Evolutionary conservation across 2,797 vertebrate species (phyloP).

Genomic region (Gobionotothen gibberifrons): DNA sequence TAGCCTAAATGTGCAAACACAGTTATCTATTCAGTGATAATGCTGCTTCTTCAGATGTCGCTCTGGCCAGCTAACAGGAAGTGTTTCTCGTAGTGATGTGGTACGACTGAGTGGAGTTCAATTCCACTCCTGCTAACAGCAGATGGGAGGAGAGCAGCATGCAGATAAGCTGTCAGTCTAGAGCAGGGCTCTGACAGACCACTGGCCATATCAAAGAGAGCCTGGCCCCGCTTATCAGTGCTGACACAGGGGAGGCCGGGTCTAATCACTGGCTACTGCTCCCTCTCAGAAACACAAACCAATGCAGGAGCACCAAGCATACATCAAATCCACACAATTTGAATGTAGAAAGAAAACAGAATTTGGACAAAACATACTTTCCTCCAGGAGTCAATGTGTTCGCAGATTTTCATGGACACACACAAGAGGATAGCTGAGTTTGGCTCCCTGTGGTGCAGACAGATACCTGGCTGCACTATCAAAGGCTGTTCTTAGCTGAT

Average conservation of each 20-base stretch:
- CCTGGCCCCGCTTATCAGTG: slow-evolving; percentile 83
- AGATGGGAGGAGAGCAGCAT: slow-evolving; percentile 70
- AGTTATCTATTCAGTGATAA: slow-evolving; percentile 36
- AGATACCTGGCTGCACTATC: slow-evolving; percentile 72
- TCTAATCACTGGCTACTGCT: slow-evolving; percentile 79
- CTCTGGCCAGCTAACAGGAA: slow-evolving; percentile 46
- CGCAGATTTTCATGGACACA: slow-evolving; percentile 13
- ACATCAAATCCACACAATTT: slow-evolving; percentile 38
- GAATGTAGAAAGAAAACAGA: slow-evolving; percentile 19
- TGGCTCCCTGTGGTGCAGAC: slow-evolving; percentile 58
- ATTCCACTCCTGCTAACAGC: slow-evolving; percentile 60
- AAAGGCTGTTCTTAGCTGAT: slow-evolving; percentile 63
- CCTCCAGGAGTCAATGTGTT: slow-evolving; percentile 22
- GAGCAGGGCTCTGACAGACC: slow-evolving; percentile 81
- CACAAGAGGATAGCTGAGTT: slow-evolving; percentile 17
- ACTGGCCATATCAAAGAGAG: slow-evolving; percentile 81
- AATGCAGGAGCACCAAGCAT: slow-evolving; percentile 32
- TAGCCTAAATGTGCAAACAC: slow-evolving; percentile 22
- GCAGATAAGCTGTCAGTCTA: slow-evolving; percentile 82
- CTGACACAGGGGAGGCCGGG: slow-evolving; percentile 79
- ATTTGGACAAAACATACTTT: slow-evolving; percentile 34
- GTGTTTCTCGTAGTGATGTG: slow-evolving; percentile 40
- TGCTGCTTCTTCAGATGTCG: slow-evolving; percentile 28
- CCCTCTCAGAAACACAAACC: slow-evolving; percentile 66
- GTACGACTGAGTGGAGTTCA: slow-evolving; percentile 50